Evolutionary conservation across 2,888 invertebrate genomes (phyloP), one percentile per base, ranked within the genome.

Genomic region (Caradrina kadenii): DNA sequence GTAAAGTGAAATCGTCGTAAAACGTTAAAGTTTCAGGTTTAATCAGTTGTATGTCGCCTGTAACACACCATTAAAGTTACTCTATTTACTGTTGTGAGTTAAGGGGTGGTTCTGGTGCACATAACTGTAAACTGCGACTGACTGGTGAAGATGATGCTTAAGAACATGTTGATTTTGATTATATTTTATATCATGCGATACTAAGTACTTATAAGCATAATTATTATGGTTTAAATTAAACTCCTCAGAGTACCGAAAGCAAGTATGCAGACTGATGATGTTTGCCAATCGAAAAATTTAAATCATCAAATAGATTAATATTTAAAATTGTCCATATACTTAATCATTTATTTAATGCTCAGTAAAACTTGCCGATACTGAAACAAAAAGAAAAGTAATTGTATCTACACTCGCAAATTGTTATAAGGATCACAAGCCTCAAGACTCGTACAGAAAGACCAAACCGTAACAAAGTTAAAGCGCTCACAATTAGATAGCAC

Each of bases 381-480:
- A 26, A 62, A 15, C 15, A 6, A 52, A 13, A 2, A 19, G 5
- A 50, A n/a, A 6, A 45, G 8, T 50, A 45, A 72, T 53, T 35
- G 21, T 2, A 22, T 67, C 11, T 22, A 21, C 6, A 2, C 15
- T 5, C 21, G 5, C 21, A 48, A 67, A 76, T 49, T 31, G 21
- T 53, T 59, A 49, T 49, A 73, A n/a, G n/a, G 5, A 39, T 21
- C 17, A 19, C 13, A 48, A 26, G 61, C 42, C 17, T 17, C 39
- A 13, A 22, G 58, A 53, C 66, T 55, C 54, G 58, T 2, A 19
- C 60, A 60, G 19, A 22, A 65, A 50, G 58, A 73, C 68, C 68
- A 63, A 63, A 63, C 82, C 31, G 35, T 81, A 76, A 79, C 66
- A 59, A 84, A 82, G 84, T 82, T 82, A 71, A 81, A 72, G 48